Conservation (phyloP, 2,113 vertebrate species). For the Pantherophis guttatus region DNA sequence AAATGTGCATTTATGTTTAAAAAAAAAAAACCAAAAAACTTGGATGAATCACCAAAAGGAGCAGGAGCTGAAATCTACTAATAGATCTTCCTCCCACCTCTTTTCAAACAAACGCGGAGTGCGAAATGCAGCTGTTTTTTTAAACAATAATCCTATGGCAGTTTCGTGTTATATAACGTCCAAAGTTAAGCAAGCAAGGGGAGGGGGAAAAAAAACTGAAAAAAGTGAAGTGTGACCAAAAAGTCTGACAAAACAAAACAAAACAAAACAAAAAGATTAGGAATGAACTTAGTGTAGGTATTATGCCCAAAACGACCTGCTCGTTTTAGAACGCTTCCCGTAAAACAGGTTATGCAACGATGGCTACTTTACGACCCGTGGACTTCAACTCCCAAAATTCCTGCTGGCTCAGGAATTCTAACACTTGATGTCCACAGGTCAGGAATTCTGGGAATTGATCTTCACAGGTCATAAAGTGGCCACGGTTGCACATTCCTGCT, state of each 20-base stretch:
- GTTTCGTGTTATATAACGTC: constrained; percentile 7
- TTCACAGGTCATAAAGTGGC: background rate
- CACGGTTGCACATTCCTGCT: background rate
- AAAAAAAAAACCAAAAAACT: no score
- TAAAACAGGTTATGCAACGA: background rate
- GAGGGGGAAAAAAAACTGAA: background rate
- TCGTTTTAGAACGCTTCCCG: background rate
- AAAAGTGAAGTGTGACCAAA: background rate
- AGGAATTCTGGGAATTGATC: no score
- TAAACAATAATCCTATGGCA: background rate
- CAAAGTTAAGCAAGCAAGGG: background rate
- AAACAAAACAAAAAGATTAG: background rate
- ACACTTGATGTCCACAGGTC: no score
- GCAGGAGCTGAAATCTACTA: background rate
- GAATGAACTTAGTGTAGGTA: background rate
- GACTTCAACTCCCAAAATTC: background rate
- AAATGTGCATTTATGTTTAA: background rate
- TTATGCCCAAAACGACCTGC: background rate
- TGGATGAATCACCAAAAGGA: background rate
- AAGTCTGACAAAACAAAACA: background rate
- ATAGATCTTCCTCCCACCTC: background rate
- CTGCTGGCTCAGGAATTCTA: no score
- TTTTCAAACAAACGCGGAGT: background rate
- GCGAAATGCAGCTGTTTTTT: background rate
- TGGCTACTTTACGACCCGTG: background rate